These are phyloP conservation scores for Graptemys geographica DNA, from an alignment of 2,797 vertebrate genomes.

Conservation along the genomic window DNA sequence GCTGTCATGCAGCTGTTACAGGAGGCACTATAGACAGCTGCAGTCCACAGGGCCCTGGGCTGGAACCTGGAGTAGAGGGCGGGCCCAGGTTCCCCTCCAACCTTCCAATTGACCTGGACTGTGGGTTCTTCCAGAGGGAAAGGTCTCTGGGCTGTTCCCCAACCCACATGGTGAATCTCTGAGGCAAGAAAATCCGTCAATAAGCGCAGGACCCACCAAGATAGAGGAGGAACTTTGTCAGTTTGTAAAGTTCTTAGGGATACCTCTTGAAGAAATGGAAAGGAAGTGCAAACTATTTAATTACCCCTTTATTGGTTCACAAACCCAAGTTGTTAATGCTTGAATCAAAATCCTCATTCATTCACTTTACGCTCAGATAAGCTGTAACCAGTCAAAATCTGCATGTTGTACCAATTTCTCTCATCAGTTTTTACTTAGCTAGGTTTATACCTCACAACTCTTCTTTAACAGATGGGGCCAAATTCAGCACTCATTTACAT, in stretches of 20 bases:
- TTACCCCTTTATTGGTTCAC: background rate
- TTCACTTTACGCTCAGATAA: background rate
- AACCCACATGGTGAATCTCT: too few species aligned
- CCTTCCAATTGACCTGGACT: too few species aligned
- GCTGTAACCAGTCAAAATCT: background rate
- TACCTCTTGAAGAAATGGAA: background rate
- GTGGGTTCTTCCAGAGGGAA: too few species aligned
- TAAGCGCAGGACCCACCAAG: too few species aligned
- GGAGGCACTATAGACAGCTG: too few species aligned
- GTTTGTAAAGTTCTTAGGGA: background rate
- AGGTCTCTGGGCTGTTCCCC: too few species aligned
- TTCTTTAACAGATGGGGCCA: accelerated
- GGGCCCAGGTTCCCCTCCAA: too few species aligned
- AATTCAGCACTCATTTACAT: background rate
- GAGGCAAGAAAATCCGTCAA: too few species aligned
- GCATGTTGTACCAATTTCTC: background rate
- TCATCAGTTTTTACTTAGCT: background rate
- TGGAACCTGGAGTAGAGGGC: too few species aligned
- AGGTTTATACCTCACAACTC: background rate
- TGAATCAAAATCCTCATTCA: accelerated
- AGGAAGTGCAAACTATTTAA: background rate
- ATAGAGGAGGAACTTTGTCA: too few species aligned
- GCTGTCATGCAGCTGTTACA: too few species aligned
- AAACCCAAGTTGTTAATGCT: background rate
- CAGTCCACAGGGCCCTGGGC: too few species aligned